Evolutionary conservation across 2,797 vertebrate species (phyloP), one percentile per base, ranked within the genome.

Genomic region (Coilia nasus): DNA sequence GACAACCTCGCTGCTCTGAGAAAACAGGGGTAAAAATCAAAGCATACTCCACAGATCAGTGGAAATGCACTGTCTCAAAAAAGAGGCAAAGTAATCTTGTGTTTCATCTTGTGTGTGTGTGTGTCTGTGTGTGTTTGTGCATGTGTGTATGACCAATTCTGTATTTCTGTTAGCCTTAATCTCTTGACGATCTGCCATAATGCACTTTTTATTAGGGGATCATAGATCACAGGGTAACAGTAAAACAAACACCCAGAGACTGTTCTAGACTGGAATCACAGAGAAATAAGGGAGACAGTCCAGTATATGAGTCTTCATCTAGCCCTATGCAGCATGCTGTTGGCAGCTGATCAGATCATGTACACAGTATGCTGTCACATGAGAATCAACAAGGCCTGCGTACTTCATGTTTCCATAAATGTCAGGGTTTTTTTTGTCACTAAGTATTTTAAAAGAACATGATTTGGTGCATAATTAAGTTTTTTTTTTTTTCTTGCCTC

Each of bases 121-220:
- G 62, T 10, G 7, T 59, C 17, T 59, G 56, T 59, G 56, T 59
- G 17, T 59, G 17, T 59, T 17, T 59, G 17, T 21, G 19, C 21
- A 17, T 59, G 57, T 59, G 57, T 59, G 57, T 28, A 12, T 75
- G 41, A 78, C 15, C 71, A 78, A 78, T 21, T 19, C 6, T 44
- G 35, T 41, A 21, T 78, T 44, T 35, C 71, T 41, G 10, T 44
- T 78, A 21, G 23, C 31, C 84, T 21, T 25, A 82, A 81, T 82
- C 56, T 59, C 31, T 41, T 67, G 57, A 23, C 31, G 10, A 62
- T 85, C 84, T 82, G 84, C 50, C 82, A 44, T 78, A 85, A 80
- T 44, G 80, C 82, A 78, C 7, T 31, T 81, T 85, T 81, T 83
- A 60, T 81, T 28, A 17, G 35, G n/a, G 31, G 44, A 47, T 83